Percentiles rank a stretch among this genome's conserved stretches.
phyloP scores from a whole-genome alignment of 1,140 invertebrate species.

The Bombus fervidus region DNA sequence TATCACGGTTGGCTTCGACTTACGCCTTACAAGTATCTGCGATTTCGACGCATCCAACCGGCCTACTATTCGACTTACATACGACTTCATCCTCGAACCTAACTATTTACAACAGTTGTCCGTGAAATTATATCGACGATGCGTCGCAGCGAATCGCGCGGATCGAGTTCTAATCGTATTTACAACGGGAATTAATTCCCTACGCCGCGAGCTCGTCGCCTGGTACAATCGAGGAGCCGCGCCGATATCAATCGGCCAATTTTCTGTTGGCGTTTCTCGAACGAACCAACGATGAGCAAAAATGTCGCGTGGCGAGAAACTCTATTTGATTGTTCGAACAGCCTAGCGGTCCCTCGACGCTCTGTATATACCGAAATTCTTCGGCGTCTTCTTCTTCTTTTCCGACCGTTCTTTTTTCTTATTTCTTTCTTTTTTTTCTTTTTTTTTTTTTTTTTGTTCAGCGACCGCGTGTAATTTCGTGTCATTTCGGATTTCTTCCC shows the following conservation, averaged over 20 bases:
- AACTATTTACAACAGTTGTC: constrained; percentile 15
- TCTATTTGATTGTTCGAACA: constrained; percentile 38
- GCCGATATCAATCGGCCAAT: constrained; percentile 38
- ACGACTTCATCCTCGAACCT: background rate
- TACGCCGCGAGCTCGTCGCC: background rate
- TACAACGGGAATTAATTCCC: constrained; percentile 7
- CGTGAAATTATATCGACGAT: constrained; percentile 11
- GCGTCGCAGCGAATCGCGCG: too few species aligned
- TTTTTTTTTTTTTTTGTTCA: background rate
- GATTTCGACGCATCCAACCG: constrained; percentile 9
- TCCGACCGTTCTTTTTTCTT: background rate
- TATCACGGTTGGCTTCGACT: constrained; percentile 11
- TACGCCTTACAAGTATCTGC: background rate
- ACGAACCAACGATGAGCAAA: constrained; percentile 30
- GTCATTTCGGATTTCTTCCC: constrained; percentile 70
- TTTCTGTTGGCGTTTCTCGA: background rate
- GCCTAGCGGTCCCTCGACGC: background rate
- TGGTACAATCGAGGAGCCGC: background rate
- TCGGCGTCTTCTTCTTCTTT: background rate
- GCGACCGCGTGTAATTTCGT: constrained; percentile 67
- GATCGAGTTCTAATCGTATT: constrained; percentile 9
- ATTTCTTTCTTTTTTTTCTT: fast-evolving
- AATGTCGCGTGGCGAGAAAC: too few species aligned
- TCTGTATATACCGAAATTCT: background rate
- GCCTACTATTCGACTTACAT: background rate